Base-by-base conservation (phyloP, 1,140 invertebrate genomes). In the Drosophila kohkoa region DNA sequence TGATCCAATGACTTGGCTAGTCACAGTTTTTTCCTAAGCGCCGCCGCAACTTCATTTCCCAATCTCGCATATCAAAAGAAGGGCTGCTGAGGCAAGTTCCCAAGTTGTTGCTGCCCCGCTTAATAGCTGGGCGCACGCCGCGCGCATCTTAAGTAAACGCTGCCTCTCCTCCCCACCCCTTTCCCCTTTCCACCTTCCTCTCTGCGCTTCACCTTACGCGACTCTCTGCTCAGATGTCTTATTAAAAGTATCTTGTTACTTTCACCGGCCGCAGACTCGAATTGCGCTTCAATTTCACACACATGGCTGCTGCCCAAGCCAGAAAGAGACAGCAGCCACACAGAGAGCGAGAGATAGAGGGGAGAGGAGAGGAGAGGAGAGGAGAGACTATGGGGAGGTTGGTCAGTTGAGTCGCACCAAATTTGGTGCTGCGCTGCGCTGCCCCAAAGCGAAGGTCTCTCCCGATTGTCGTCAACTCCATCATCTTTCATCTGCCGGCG, bases 191-290 rank as follows among this genome's bases (percentile, higher is more conserved):
- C 20, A 10, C 3, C 38, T n/a, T n/a, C 3, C n/a, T 1, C 32
- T 15, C 51, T 64, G 10, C 55, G 30, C 30, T 3, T 0, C 46
- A 16, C 30, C 20, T 35, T 41, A 11, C 13, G 41, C 45, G 46
- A 32, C 55, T 70, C 62, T 45, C 41, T 46, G 46, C 75, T 74
- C 49, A 79, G 78, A 89, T 89, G 85, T 89, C 85, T 89, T 89
- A 88, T 89, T 89, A 89, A 89, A 85, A 89, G 90, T 91, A 91
- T 91, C 90, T 91, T 85, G 90, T 91, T 91, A 91, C 90, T 91
- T 91, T 91, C 90, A 90, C 90, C 90, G 67, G 65, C 57, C 66
- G 71, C 81, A 82, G 79, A 88, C 83, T 89, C 79, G 83, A 88
- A 88, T 88, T 88, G 83, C 83, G 85, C 85, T 88, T 85, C 85